Conservation (phyloP, 1,140 invertebrate species). For the Theocolax elegans region DNA sequence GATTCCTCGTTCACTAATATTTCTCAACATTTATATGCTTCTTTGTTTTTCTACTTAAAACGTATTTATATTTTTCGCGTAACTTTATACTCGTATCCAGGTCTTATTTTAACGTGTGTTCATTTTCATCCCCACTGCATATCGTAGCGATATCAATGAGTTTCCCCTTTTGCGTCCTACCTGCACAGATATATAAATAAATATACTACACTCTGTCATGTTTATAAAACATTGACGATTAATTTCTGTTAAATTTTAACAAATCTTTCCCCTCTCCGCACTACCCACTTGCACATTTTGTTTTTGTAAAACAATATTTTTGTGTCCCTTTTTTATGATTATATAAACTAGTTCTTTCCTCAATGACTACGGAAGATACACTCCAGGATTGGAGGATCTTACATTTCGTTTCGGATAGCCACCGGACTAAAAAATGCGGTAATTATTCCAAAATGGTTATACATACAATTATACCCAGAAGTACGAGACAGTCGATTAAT, state of each 20-base stretch:
- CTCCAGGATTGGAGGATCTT: not conserved
- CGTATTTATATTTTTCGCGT: slow-evolving; percentile 47
- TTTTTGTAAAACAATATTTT: slow-evolving; percentile 56
- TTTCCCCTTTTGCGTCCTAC: slow-evolving; percentile 49
- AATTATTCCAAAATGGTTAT: slow-evolving; percentile 29
- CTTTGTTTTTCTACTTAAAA: slow-evolving; percentile 48
- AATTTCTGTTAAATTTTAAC: slow-evolving; percentile 68
- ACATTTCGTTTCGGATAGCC: slow-evolving; percentile 1
- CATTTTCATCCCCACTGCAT: slow-evolving; percentile 28
- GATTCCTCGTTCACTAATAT: slow-evolving; percentile 40
- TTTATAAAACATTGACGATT: slow-evolving; percentile 67
- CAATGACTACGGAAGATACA: slow-evolving; percentile 35
- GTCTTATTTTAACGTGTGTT: slow-evolving; percentile 53
- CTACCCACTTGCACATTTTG: slow-evolving; percentile 47
- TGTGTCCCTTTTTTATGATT: slow-evolving; percentile 18
- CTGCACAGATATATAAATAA: slow-evolving; percentile 64
- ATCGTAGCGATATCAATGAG: slow-evolving; percentile 39
- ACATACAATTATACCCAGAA: not conserved
- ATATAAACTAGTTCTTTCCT: slow-evolving; percentile 41
- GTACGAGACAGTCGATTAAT: slow-evolving; percentile 21
- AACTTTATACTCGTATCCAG: slow-evolving; percentile 49
- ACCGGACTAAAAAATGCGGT: slow-evolving; percentile 16
- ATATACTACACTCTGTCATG: slow-evolving; percentile 64
- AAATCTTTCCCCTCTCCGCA: slow-evolving; percentile 53
- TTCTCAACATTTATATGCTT: slow-evolving; percentile 39